A percentile compares a stretch with the other conserved stretches of the same genome.
phyloP scores from a whole-genome alignment of 2,797 vertebrate genomes.

The Decapterus maruadsi region DNA sequence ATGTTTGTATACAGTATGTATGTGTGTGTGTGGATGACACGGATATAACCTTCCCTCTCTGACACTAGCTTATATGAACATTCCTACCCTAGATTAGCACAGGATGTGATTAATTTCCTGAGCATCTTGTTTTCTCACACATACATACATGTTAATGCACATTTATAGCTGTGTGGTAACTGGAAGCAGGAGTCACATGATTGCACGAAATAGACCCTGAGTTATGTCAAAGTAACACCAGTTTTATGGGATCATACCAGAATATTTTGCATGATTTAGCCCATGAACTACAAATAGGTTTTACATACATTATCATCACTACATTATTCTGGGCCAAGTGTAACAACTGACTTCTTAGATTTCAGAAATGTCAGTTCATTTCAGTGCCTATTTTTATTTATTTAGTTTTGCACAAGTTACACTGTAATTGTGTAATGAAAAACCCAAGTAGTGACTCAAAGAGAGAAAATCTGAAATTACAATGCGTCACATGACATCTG shows the following conservation, averaged over 20 bases:
- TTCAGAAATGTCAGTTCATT: background rate
- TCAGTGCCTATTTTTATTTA: background rate
- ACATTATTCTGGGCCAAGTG: background rate
- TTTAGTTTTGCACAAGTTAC: no score
- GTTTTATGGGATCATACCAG: background rate
- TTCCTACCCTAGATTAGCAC: conserved; percentile 55
- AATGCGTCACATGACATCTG: no score
- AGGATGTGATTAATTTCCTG: conserved; percentile 56
- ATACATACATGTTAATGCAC: background rate
- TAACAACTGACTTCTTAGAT: background rate
- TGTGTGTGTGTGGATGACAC: conserved; percentile 20
- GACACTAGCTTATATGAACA: conserved; percentile 29
- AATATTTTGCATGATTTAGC: conserved; percentile 10
- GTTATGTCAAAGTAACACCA: background rate
- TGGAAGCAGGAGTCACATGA: conserved; percentile 21
- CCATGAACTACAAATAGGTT: background rate
- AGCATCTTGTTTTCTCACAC: conserved; percentile 29
- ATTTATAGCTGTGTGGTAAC: conserved; percentile 16
- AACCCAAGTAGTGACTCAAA: background rate
- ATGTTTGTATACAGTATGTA: conserved; percentile 6
- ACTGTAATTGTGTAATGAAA: background rate
- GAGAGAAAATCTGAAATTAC: background rate
- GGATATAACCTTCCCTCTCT: conserved; percentile 42
- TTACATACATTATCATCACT: background rate
- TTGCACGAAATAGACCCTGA: conserved; percentile 5